phyloP scores from a whole-genome alignment of 2,888 invertebrate genomes.

The Deilephila porcellus region DNA sequence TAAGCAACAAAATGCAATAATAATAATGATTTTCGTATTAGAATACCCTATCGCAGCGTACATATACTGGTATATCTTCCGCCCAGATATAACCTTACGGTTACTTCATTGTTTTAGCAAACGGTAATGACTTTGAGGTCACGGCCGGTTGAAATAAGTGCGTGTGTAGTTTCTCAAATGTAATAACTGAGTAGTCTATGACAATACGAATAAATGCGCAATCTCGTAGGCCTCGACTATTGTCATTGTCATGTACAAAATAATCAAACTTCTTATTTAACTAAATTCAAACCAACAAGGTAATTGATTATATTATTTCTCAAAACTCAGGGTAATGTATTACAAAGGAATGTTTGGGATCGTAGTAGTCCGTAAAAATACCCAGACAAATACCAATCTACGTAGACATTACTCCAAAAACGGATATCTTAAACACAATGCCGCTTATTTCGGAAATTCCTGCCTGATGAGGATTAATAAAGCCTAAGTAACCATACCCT shows the following conservation, averaged over 20 bases:
- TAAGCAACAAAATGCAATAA: not conserved
- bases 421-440: too few relatives aligned
- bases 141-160: not conserved
- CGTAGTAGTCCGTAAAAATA: too few relatives aligned
- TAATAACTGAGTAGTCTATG: not conserved
- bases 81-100: not conserved
- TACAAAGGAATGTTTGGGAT: too few relatives aligned
- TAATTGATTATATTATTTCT: not conserved
- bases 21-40: not conserved
- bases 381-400: too few relatives aligned
- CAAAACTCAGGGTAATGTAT: not conserved
- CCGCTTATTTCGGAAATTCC: too few relatives aligned
- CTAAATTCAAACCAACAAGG: not conserved
- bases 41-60: not conserved
- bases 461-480: too few relatives aligned
- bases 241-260: constrained; percentile 2
- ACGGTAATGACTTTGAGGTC: not conserved
- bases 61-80: not conserved
- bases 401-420: too few relatives aligned
- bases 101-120: not conserved
- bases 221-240: not conserved
- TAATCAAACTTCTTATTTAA: not conserved
- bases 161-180: not conserved
- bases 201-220: not conserved
- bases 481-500: too few relatives aligned